These are phyloP conservation scores for Sipha maydis DNA, from an alignment of 2,888 invertebrate genomes.

Conservation along the genomic window DNA sequence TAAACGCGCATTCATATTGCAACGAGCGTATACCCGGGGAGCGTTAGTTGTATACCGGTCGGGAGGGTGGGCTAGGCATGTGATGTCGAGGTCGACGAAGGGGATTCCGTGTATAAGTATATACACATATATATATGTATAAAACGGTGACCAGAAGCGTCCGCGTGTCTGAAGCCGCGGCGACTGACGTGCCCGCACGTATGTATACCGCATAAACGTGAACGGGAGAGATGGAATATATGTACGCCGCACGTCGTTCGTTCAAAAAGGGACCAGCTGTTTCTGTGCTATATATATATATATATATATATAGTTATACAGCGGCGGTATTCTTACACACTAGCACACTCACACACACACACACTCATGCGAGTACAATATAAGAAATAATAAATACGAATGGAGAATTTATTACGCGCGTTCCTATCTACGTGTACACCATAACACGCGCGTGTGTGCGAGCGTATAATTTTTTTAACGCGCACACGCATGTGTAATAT, in stretches of 20 bases:
- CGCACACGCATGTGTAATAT: neutral
- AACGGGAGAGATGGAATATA: neutral
- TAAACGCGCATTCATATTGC: neutral
- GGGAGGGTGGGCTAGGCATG: too few species aligned
- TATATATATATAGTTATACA: neutral
- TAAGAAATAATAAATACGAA: neutral
- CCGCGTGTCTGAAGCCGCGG: slow-evolving; percentile 53
- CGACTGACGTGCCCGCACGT: neutral
- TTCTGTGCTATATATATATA: neutral
- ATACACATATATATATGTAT: neutral
- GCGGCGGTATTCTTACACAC: too few species aligned
- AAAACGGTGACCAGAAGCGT: slow-evolving; percentile 52
- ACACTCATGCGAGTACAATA: neutral
- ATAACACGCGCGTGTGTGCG: neutral
- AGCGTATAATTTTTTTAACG: neutral
- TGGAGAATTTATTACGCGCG: slow-evolving; percentile 42
- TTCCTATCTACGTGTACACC: neutral
- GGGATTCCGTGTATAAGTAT: neutral
- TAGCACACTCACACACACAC: neutral
- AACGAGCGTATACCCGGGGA: neutral
- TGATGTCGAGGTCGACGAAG: neutral
- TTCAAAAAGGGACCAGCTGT: slow-evolving; percentile 42
- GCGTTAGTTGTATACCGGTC: neutral
- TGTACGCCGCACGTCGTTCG: neutral
- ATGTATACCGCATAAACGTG: neutral